Evolutionary conservation across 2,888 invertebrate genomes (phyloP).

Genomic region (Hetaerina titia): DNA sequence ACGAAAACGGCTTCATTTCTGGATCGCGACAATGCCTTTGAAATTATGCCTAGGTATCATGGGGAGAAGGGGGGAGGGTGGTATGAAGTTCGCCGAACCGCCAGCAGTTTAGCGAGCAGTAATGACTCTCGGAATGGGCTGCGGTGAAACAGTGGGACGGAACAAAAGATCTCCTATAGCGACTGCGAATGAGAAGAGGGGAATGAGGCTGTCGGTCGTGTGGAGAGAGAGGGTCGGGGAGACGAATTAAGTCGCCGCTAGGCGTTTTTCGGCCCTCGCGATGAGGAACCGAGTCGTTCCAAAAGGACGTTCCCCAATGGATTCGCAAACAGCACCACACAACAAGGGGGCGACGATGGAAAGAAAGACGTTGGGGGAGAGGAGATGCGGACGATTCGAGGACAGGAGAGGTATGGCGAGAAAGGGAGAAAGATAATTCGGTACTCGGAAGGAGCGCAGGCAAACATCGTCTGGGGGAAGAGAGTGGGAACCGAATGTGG

Average conservation of each 20-base stretch:
- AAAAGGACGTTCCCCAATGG: not conserved
- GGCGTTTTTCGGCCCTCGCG: not conserved
- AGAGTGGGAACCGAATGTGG: not conserved
- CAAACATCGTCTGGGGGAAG: not conserved
- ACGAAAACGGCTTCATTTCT: not conserved
- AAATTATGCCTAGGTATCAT: not conserved
- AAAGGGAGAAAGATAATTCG: not conserved
- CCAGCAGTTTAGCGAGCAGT: not conserved
- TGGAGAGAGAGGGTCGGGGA: not conserved
- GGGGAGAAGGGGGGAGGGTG: not conserved
- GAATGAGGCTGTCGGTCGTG: not conserved
- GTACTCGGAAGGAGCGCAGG: not conserved
- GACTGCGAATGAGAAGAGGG: not conserved
- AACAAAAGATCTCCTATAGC: not conserved
- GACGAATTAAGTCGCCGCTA: not conserved
- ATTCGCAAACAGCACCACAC: conserved; percentile 1
- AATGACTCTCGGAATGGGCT: not conserved
- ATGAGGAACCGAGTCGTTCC: not conserved
- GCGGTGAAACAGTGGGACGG: not conserved
- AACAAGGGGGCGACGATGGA: not conserved
- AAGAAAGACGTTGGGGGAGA: not conserved
- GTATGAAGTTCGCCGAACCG: not conserved
- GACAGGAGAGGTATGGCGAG: not conserved
- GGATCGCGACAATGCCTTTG: not conserved
- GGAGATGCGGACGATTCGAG: not conserved